phyloP scores from a whole-genome alignment of 2,113 vertebrate species.

The Rhipidura dahli region DNA sequence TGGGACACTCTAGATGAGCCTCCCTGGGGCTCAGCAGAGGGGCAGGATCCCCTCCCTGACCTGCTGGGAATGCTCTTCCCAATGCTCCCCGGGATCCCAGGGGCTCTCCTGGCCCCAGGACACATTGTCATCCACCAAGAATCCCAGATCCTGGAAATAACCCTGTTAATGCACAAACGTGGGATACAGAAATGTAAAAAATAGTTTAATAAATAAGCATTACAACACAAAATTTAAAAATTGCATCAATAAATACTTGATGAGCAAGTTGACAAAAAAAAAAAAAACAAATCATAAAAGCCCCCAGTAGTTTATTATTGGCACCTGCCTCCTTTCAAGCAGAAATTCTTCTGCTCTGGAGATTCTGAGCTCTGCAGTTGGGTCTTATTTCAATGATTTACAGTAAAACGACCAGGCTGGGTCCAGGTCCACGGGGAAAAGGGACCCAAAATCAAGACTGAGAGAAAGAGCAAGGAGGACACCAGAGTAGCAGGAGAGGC shows the following conservation, averaged over 20 bases:
- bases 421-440: accelerated
- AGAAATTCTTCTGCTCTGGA: not conserved
- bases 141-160: not conserved
- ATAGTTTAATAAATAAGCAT: no score
- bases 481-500: not conserved
- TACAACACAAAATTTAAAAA: no score
- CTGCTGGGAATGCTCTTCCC: not conserved
- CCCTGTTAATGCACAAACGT: not conserved
- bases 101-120: not conserved
- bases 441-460: not conserved
- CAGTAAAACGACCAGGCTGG: accelerated
- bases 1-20: not conserved
- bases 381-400: not conserved
- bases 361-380: not conserved
- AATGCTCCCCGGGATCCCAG: not conserved
- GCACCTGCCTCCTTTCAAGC: not conserved
- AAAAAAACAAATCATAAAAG: not conserved
- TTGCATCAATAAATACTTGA: not conserved
- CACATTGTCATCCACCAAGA: not conserved
- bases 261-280: not conserved
- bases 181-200: not conserved
- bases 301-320: not conserved
- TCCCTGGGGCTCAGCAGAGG: not conserved
- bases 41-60: not conserved
- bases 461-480: not conserved